phyloP scores from a whole-genome alignment of 2,888 invertebrate species.

The Lacanobia wlatinum region DNA sequence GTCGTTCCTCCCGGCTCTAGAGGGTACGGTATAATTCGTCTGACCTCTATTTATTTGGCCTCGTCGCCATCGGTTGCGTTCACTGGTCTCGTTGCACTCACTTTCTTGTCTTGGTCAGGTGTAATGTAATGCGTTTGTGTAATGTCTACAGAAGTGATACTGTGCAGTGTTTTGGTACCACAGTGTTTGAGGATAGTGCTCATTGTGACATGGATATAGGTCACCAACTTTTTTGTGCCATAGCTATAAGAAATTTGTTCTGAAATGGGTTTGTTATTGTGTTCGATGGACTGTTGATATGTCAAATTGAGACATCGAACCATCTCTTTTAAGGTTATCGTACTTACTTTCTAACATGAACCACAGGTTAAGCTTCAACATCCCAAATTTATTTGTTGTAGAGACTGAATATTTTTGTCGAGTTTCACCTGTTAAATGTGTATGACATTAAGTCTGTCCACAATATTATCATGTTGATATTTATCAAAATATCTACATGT shows the following conservation, averaged over 20 bases:
- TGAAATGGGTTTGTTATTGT: slow-evolving; percentile 53
- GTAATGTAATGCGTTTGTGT: slow-evolving; percentile 85
- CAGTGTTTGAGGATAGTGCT: slow-evolving; percentile 55
- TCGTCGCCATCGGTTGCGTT: slow-evolving; percentile 86
- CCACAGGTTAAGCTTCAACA: slow-evolving; percentile 5
- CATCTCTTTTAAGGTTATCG: slow-evolving; percentile 47
- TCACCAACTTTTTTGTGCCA: slow-evolving; percentile 33
- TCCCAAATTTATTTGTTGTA: slow-evolving; percentile 3
- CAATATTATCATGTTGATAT: slow-evolving; percentile 22
- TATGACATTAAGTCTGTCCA: not conserved
- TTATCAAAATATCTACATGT: slow-evolving; percentile 2
- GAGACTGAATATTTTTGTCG: not conserved
- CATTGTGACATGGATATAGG: slow-evolving; percentile 54
- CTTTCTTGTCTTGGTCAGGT: slow-evolving; percentile 89
- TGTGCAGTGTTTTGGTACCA: slow-evolving; percentile 72
- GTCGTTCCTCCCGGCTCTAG: slow-evolving; percentile 87
- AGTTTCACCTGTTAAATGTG: slow-evolving; percentile 3
- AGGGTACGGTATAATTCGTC: slow-evolving; percentile 83
- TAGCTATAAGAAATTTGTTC: slow-evolving; percentile 29
- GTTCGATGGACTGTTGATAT: slow-evolving; percentile 36
- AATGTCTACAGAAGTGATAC: slow-evolving; percentile 77
- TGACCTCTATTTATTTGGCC: slow-evolving; percentile 86
- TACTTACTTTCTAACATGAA: slow-evolving; percentile 43
- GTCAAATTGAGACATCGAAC: slow-evolving; percentile 27
- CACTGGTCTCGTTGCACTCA: slow-evolving; percentile 87